Evolutionary conservation across 2,113 vertebrate genomes (phyloP).

Genomic region (Engystomops pustulosus): DNA sequence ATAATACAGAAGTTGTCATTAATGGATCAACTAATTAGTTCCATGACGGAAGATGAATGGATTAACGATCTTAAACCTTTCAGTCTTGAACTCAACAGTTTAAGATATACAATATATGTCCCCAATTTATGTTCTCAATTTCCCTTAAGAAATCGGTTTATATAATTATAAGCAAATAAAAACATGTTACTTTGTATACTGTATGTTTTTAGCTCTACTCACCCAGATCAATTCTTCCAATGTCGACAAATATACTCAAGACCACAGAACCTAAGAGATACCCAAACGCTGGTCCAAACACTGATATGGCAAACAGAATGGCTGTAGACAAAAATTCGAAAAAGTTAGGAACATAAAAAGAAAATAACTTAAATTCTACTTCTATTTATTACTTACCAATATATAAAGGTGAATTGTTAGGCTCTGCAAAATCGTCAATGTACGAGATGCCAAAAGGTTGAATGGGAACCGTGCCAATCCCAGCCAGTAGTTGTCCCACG

Average conservation of each 20-base stretch:
- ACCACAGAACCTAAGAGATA: constrained; percentile 87
- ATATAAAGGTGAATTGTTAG: constrained; percentile 88
- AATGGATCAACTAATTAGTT: not conserved
- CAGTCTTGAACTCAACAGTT: not conserved
- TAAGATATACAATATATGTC: not conserved
- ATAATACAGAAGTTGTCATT: not conserved
- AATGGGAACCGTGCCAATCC: constrained; percentile 91
- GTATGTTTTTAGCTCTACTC: constrained; percentile 57
- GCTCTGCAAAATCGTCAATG: constrained; percentile 89
- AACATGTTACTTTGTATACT: not conserved
- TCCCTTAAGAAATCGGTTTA: not conserved
- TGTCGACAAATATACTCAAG: constrained; percentile 89
- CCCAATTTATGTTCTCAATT: not conserved
- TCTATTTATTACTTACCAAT: constrained; percentile 78
- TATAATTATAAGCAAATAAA: not conserved
- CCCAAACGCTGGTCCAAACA: constrained; percentile 91
- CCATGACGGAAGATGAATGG: not conserved
- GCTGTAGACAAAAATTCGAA: constrained; percentile 72
- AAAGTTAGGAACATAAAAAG: not conserved
- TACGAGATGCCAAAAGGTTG: constrained; percentile 97
- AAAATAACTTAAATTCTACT: not conserved
- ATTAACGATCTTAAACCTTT: not conserved
- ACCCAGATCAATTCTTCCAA: constrained; percentile 79
- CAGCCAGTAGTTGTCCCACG: constrained; percentile 87
- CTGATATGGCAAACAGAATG: constrained; percentile 89